These are phyloP conservation scores for Lota lota DNA, from an alignment of 2,113 vertebrate species.

Conservation along the genomic window DNA sequence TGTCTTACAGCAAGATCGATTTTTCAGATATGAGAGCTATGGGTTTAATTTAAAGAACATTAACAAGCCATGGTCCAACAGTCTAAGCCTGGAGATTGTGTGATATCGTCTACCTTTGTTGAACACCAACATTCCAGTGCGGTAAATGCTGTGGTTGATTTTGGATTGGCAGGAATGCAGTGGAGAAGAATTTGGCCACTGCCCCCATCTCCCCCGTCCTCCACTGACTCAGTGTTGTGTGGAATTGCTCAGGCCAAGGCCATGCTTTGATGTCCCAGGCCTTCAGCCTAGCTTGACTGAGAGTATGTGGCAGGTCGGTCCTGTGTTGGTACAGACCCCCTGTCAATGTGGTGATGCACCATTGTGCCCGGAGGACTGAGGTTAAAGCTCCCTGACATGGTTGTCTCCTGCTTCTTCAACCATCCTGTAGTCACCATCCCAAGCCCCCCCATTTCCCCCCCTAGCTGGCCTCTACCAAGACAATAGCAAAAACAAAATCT, in stretches of 20 bases:
- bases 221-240: slow-evolving; percentile 51
- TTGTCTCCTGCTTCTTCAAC: not conserved
- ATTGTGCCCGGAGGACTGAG: not conserved
- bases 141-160: not conserved
- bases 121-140: not conserved
- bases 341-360: not conserved
- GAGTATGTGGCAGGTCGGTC: slow-evolving; percentile 64
- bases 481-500: too few species aligned
- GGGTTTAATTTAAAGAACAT: too few species aligned
- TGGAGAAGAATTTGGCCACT: slow-evolving; percentile 15
- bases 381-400: not conserved
- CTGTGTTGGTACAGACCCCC: not conserved
- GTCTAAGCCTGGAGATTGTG: too few species aligned
- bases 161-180: slow-evolving; percentile 50
- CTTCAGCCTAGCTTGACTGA: slow-evolving; percentile 50
- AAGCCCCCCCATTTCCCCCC: not conserved
- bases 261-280: slow-evolving; percentile 42
- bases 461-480: too few species aligned
- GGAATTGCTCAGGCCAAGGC: slow-evolving; percentile 28
- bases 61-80: too few species aligned
- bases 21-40: too few species aligned
- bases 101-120: not conserved
- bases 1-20: too few species aligned
- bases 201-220: slow-evolving; percentile 4
- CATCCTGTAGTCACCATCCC: not conserved